Percentiles rank a stretch among this genome's conserved stretches.
phyloP scores from a whole-genome alignment of 2,113 vertebrate genomes.

The Pseudorasbora parva region DNA sequence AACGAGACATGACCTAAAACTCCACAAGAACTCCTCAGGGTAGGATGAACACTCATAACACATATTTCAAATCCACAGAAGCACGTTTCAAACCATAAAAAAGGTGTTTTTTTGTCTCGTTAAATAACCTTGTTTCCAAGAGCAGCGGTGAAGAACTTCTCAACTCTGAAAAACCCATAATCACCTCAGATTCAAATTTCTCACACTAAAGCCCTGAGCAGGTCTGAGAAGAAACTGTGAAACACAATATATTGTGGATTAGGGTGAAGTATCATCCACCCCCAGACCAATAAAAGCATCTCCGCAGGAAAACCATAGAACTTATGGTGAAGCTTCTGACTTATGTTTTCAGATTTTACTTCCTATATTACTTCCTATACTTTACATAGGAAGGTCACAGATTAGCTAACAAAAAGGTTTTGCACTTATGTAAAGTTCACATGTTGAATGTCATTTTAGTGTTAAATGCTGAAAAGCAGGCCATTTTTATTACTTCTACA shows the following conservation, averaged over 20 bases:
- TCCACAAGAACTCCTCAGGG: not conserved
- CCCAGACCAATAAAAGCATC: slow-evolving; percentile 36
- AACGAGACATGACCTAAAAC: not conserved
- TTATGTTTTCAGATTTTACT: not conserved
- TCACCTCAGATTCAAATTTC: slow-evolving; percentile 35
- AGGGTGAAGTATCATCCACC: slow-evolving; percentile 29
- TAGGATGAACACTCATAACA: not conserved
- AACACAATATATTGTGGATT: slow-evolving; percentile 39
- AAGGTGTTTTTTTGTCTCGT: not conserved
- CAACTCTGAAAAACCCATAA: not conserved
- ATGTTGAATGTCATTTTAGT: slow-evolving; percentile 1
- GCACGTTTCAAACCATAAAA: slow-evolving; percentile 4
- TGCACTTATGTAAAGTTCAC: not conserved
- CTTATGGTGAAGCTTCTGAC: not conserved
- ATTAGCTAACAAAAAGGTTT: not conserved
- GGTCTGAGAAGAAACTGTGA: slow-evolving; percentile 17
- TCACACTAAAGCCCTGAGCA: slow-evolving; percentile 16
- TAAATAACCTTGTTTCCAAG: slow-evolving; percentile 1
- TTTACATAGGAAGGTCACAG: not conserved
- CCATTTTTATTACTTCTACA: slow-evolving; percentile 58
- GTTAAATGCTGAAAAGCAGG: slow-evolving; percentile 33
- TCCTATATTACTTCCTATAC: no score
- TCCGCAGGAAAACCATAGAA: slow-evolving; percentile 11
- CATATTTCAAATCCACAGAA: not conserved
- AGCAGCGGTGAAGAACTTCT: not conserved